Evolutionary conservation across 2,888 invertebrate species (phyloP), one percentile per base, ranked within the genome.

Genomic region (Coecobrya sp.): DNA sequence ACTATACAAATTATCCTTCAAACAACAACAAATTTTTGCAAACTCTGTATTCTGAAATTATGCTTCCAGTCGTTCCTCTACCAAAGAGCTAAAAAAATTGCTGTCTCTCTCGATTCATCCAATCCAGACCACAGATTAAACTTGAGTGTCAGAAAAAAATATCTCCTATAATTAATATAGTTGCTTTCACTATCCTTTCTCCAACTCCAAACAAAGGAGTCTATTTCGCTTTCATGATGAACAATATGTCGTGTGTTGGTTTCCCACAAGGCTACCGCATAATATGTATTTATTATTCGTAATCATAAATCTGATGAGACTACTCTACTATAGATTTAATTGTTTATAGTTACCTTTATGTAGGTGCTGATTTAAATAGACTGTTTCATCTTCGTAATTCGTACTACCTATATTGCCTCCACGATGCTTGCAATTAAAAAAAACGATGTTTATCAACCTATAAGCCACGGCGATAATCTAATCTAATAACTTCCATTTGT

Each of bases 1-100:
- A 73, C 70, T n/a, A n/a, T n/a, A n/a, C n/a, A n/a, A 36, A 73
- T 19, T 42, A n/a, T 73, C 36, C 70, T 68, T 68, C 30, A 68
- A 27, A 13, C 27, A 30, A 27, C 27, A 79, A 62, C 89, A 86
- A 90, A 82, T 84, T 88, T 86, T 91, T 30, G 49, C 70, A 62
- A 87, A 59, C 42, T 49, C 22, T 65, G n/a, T 68, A 65, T 84
- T 84, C 62, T 65, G 65, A 84, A 42, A 65, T 27, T 8, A 84
- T 84, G 84, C 84, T 84, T 84, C 84, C 84, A 84, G 13, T 65
- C 19, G 13, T 45, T 84, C 42, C 84, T 42, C 42, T 65, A 7
- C n/a, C 19, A 65, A 62, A 84, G 70, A 82, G 49, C 55, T 81
- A 76, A n/a, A n/a, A n/a, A n/a, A n/a, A 49, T 55, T 30, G 8